A percentile compares a stretch with the other conserved stretches of the same genome.
phyloP scores from a whole-genome alignment of 2,888 invertebrate genomes.

The Apoderus coryli region DNA sequence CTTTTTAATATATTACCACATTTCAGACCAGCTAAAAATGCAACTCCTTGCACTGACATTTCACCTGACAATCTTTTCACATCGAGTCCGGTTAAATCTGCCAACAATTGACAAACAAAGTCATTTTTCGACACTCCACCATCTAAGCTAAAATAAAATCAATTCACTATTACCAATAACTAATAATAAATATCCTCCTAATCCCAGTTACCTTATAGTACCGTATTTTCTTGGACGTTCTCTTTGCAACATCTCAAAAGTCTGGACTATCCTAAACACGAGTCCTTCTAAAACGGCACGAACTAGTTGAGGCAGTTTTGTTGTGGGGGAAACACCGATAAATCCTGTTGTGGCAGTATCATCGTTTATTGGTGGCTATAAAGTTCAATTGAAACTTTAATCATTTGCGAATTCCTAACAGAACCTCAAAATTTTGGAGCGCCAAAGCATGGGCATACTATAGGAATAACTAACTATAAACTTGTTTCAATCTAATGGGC shows the following conservation, averaged over 20 bases:
- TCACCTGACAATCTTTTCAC: slow-evolving; percentile 70
- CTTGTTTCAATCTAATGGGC: too few relatives aligned
- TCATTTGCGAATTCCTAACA: too few relatives aligned
- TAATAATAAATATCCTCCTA: slow-evolving; percentile 8
- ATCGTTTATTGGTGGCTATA: slow-evolving; percentile 80
- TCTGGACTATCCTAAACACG: slow-evolving; percentile 64
- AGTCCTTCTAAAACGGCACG: slow-evolving; percentile 77
- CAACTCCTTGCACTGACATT: slow-evolving; percentile 75
- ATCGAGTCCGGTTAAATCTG: slow-evolving; percentile 61
- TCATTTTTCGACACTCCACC: slow-evolving; percentile 95
- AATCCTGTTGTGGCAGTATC: slow-evolving; percentile 72
- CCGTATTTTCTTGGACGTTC: slow-evolving; percentile 47
- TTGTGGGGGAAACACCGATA: slow-evolving; percentile 60
- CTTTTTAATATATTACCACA: slow-evolving; percentile 37
- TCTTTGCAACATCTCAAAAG: slow-evolving; percentile 54
- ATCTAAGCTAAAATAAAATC: slow-evolving; percentile 57
- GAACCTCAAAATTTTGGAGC: too few relatives aligned
- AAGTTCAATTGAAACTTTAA: slow-evolving; percentile 11
- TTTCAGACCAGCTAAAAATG: slow-evolving; percentile 70
- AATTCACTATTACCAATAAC: too few relatives aligned
- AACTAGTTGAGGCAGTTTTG: slow-evolving; percentile 61
- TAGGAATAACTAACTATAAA: too few relatives aligned
- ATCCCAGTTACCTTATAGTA: slow-evolving; percentile 50
- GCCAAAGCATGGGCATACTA: too few relatives aligned
- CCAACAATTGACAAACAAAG: slow-evolving; percentile 77